Evolutionary conservation across 2,797 vertebrate genomes (phyloP), one percentile per base, ranked within the genome.

Genomic region (Helostoma temminkii): DNA sequence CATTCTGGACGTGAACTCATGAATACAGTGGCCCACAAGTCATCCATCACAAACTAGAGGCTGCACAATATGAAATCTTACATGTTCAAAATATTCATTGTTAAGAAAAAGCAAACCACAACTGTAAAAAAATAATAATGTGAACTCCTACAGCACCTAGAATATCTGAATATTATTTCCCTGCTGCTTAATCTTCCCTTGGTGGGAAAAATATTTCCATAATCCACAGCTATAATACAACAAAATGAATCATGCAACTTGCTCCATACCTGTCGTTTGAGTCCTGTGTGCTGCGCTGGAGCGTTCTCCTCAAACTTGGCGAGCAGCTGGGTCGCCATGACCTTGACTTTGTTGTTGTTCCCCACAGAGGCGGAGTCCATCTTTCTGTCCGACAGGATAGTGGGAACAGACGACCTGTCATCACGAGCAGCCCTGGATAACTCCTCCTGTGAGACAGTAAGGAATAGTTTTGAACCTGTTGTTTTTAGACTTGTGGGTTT

Each of bases 231-330:
- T 22, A 6, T 2, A 21, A 47, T 5, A 19, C 25, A 16, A 50
- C 30, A 50, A 58, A 55, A 39, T 5, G 2, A 54, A 16, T 2
- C 25, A 6, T 0, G 32, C 11, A 1, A 11, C 71, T 32, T 6
- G 24, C 14, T 12, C 46, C 83, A 5, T 93, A 99, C 98, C 97
- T 99, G 98, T 94, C 97, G 94, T 48, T 95, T 95, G 32, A 97
- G 83, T 50, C 95, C 94, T 0, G 94, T 64, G 8, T 94, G 92
- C 14, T 94, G 96, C 0, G 90, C 85, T 0, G 97, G 96, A 0
- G 96, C 96, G 1, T 98, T 99, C 88, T 97, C 97, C 81, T 99
- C 98, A 70, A 98, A 98, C 89, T 99, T 98, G 80, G 98, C 97
- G 21, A 98, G 93, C 46, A 99, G 95, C 88, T 98, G 98, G 1